Percentiles rank a stretch among this genome's conserved stretches.
Evolutionary conservation across 2,888 invertebrate genomes (phyloP).

Genomic region (Erebia epiphron): DNA sequence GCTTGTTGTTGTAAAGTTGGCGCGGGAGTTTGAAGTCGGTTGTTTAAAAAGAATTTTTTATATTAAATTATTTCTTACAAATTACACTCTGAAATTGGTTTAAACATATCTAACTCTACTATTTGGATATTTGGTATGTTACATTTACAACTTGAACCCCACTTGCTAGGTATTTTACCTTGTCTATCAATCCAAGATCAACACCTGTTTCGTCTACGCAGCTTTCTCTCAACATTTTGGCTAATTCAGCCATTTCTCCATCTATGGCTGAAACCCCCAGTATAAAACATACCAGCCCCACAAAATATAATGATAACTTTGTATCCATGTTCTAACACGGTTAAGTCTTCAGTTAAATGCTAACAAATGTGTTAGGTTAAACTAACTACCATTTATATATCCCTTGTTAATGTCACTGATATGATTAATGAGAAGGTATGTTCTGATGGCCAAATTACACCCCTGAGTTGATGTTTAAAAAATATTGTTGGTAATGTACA

Average conservation of each 20-base stretch:
- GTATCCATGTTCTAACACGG: conserved; percentile 25
- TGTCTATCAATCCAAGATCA: conserved; percentile 56
- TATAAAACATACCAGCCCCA: conserved; percentile 36
- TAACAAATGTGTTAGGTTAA: conserved; percentile 13
- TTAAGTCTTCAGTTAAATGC: neutral
- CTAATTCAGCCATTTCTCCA: conserved; percentile 71
- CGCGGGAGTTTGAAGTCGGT: no score
- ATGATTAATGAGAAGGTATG: conserved; percentile 35
- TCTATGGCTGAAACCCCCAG: conserved; percentile 50
- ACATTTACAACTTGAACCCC: no score
- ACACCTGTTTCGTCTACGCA: conserved; percentile 67
- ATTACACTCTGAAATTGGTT: no score
- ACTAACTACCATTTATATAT: conserved; percentile 47
- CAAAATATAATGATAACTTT: conserved; percentile 25
- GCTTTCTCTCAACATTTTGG: conserved; percentile 64
- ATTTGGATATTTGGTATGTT: no score
- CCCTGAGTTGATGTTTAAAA: conserved; percentile 50
- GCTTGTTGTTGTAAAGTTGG: no score
- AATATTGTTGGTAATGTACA: conserved; percentile 1
- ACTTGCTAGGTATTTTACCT: conserved; percentile 20
- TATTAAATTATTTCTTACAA: no score
- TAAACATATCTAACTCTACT: no score
- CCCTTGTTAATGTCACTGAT: conserved; percentile 44
- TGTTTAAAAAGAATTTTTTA: no score
- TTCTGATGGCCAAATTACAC: conserved; percentile 51